Base-by-base conservation (phyloP, 2,797 vertebrate species). In the Micromesistius poutassou region DNA sequence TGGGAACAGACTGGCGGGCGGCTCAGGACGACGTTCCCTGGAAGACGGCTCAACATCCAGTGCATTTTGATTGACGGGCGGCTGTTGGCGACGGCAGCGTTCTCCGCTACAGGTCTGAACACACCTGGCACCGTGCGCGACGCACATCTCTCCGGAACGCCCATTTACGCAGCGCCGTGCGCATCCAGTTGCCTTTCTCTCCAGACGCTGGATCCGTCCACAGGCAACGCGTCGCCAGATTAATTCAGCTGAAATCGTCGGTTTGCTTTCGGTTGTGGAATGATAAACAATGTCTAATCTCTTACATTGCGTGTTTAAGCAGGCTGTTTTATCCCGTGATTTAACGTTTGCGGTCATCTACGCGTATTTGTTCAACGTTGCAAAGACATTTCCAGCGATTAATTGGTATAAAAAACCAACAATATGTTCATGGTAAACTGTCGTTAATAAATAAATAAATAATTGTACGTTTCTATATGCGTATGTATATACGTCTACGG, bases 101-200 rank as follows among this genome's bases (percentile, higher is more conserved):
- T 76, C 81, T 82, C 86, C 79, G 90, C 90, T 76, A 88, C 91
- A 91, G 92, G 91, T 93, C 85, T 87, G 89, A 88, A 89, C 90
- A 87, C 90, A 93, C 93, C 91, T 93, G 92, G 88, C 76, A 76
- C 74, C 79, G 84, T 79, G 78, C 87, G 82, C 19, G 83, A 55
- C 74, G 82, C 85, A 82, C 33, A 38, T 38, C 16, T 25, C 66
- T 30, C 72, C 85, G 81, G 75, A 88, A 92, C 92, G 91, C 90
- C 91, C 91, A 89, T 79, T 89, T 87, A 88, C 85, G 87, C 89
- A 86, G 80, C 82, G 74, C 62, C 30, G 25, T 66, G 62, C 19
- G 62, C 25, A 70, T 70, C 66, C 66, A 70, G 3, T 14, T 70
- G 10, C 22, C 35, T 73, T 9, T 55, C 46, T 19, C 5, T 22